phyloP scores from a whole-genome alignment of 2,888 invertebrate species.

The Galerucella nymphaeae region DNA sequence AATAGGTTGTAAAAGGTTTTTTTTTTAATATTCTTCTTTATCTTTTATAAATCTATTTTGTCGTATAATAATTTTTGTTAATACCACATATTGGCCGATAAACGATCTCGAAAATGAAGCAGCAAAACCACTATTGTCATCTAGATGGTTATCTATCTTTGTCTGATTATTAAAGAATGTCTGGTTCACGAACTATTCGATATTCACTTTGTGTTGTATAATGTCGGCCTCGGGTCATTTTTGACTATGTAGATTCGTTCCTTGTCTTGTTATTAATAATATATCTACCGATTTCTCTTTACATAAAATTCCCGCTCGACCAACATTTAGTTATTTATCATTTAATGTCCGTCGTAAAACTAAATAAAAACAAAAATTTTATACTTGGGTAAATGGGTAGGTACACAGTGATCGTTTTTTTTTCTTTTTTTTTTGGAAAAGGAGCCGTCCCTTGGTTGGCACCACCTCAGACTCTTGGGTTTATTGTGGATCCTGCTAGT shows the following conservation, averaged over 20 bases:
- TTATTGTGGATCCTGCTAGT: no score
- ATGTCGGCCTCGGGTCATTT: constrained; percentile 20
- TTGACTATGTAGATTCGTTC: constrained; percentile 5
- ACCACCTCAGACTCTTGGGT: no score
- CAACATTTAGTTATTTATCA: no score
- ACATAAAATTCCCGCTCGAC: background rate
- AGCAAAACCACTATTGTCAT: constrained; percentile 43
- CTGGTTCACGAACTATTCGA: constrained; percentile 39
- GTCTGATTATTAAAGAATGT: constrained; percentile 41
- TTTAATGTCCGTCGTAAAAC: no score
- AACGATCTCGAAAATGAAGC: constrained; percentile 40
- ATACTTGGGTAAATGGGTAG: no score
- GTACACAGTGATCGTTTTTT: no score
- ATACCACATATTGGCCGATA: constrained; percentile 44
- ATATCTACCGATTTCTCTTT: background rate
- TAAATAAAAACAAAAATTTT: no score
- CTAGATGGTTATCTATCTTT: constrained; percentile 39
- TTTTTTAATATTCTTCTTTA: constrained; percentile 31
- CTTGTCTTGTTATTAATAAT: constrained; percentile 1
- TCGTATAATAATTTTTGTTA: constrained; percentile 41
- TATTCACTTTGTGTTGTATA: constrained; percentile 31
- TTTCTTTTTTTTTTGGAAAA: no score
- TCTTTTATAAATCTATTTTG: constrained; percentile 43
- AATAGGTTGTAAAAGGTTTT: background rate
- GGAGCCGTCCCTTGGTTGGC: no score